Evolutionary conservation across 2,888 invertebrate genomes (phyloP).

Genomic region (Epiperipatus broadwayi): DNA sequence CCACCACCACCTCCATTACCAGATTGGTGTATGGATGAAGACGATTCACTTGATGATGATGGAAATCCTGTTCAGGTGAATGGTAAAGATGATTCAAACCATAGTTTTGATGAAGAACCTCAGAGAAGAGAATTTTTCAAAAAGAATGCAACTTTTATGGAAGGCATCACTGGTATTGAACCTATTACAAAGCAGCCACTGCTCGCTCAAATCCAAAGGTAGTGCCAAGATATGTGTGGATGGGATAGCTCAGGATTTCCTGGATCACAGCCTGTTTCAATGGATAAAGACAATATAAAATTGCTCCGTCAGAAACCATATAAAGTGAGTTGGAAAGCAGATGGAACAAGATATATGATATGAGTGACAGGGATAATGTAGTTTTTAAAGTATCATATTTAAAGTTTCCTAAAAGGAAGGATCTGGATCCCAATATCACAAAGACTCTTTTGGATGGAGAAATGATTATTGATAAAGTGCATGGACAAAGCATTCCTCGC

Average conservation of each 20-base stretch:
- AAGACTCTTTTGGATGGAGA: slow-evolving; percentile 85
- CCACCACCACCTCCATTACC: slow-evolving; percentile 59
- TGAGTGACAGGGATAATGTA: slow-evolving; percentile 84
- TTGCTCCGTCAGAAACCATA: slow-evolving; percentile 62
- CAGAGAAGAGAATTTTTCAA: no score
- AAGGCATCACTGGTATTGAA: slow-evolving; percentile 57
- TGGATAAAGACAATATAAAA: slow-evolving; percentile 61
- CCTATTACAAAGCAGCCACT: slow-evolving; percentile 43
- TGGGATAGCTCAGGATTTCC: slow-evolving; percentile 73
- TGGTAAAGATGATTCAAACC: no score
- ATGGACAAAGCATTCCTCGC: slow-evolving; percentile 50
- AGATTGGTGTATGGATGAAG: slow-evolving; percentile 77
- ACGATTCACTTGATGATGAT: no score
- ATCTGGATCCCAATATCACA: slow-evolving; percentile 45
- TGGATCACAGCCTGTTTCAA: slow-evolving; percentile 90
- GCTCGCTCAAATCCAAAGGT: slow-evolving; percentile 46
- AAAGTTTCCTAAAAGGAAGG: slow-evolving; percentile 54
- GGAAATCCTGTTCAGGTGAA: no score
- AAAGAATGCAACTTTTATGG: slow-evolving; percentile 62
- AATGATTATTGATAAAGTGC: slow-evolving; percentile 81
- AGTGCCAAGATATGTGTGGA: slow-evolving; percentile 55
- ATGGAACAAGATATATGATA: slow-evolving; percentile 58
- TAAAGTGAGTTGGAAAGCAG: slow-evolving; percentile 97
- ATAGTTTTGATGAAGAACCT: no score
- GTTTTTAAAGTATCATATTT: slow-evolving; percentile 62